Evolutionary conservation across 2,797 vertebrate genomes (phyloP).

Genomic region (Myoxocephalus aenaeus): DNA sequence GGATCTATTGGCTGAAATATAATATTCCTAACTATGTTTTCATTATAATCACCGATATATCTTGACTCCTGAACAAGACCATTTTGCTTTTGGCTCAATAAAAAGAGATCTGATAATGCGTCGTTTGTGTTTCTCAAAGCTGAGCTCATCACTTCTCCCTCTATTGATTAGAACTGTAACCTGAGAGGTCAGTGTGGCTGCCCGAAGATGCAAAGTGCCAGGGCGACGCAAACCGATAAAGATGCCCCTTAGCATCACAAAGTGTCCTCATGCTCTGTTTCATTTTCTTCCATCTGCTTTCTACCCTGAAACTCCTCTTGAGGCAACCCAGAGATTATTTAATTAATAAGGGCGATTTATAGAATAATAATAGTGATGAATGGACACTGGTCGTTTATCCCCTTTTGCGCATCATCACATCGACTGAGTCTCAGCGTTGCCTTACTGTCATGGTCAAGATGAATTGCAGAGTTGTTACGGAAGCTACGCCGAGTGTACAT

Average conservation of each 20-base stretch:
- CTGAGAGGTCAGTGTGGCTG: constrained; percentile 66
- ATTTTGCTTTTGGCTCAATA: constrained; percentile 63
- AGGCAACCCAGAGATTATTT: constrained; percentile 10
- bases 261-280: background rate
- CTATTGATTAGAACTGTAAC: constrained; percentile 71
- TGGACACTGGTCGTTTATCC: constrained; percentile 12
- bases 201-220: constrained; percentile 34
- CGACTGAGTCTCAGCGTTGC: constrained; percentile 9
- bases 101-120: constrained; percentile 72
- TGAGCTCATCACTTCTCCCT: constrained; percentile 75
- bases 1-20: too few relatives aligned
- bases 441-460: constrained; percentile 36
- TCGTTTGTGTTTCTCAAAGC: constrained; percentile 75
- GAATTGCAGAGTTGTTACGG: constrained; percentile 35
- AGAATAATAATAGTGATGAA: constrained; percentile 14
- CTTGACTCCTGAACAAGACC: constrained; percentile 30
- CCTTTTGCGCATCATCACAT: constrained; percentile 27
- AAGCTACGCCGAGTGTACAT: constrained; percentile 34
- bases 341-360: constrained; percentile 35
- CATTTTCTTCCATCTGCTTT: constrained; percentile 6
- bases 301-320: background rate
- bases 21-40: too few relatives aligned
- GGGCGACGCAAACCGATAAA: constrained; percentile 25
- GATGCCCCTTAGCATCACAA: constrained; percentile 13
- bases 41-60: background rate